phyloP scores from a whole-genome alignment of 2,888 invertebrate genomes.

The Smittia aterrima region DNA sequence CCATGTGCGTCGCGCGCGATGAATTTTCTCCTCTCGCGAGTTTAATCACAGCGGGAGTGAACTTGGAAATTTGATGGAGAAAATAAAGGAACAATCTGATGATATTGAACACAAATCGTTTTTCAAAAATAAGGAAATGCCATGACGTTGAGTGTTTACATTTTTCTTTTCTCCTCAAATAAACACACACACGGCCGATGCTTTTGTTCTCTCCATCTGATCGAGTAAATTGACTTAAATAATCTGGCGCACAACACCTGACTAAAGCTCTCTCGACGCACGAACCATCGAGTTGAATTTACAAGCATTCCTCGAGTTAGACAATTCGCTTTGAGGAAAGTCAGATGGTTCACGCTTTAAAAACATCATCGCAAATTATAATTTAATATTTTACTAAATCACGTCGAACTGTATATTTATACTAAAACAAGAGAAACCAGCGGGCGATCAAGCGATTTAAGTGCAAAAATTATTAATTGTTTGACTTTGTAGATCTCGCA shows the following conservation, averaged over 20 bases:
- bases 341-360: not conserved
- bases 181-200: not conserved
- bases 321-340: not conserved
- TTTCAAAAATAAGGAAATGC: not conserved
- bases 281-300: not conserved
- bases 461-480: constrained; percentile 12
- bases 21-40: not conserved
- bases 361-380: constrained; percentile 16
- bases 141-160: not conserved
- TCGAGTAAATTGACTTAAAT: not conserved
- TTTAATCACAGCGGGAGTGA: not conserved
- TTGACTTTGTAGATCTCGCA: not conserved
- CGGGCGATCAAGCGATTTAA: constrained; percentile 9
- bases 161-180: not conserved
- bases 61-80: not conserved
- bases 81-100: not conserved
- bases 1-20: constrained; percentile 12
- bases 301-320: too few species aligned
- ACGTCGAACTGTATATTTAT: not conserved
- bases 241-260: too few species aligned
- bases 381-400: not conserved
- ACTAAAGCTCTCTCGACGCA: too few species aligned
- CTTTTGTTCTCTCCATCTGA: not conserved
- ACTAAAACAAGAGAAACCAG: not conserved
- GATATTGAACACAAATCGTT: not conserved